phyloP scores from a whole-genome alignment of 2,113 vertebrate genomes.

The Paraplagusia blochii region DNA sequence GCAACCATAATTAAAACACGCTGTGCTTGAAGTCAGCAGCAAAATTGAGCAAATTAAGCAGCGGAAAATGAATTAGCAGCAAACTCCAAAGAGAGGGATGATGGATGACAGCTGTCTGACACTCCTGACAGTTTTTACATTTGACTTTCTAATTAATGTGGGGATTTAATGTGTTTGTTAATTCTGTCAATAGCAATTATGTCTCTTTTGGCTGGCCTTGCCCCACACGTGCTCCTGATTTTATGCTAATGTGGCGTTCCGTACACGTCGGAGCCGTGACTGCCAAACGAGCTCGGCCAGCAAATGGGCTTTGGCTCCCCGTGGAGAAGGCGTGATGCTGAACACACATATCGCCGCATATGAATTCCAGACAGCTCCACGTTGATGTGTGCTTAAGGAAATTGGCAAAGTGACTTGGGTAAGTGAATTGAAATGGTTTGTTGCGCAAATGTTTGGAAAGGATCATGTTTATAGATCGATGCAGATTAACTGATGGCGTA shows the following conservation, averaged over 20 bases:
- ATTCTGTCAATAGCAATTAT: constrained; percentile 80
- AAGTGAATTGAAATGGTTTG: constrained; percentile 58
- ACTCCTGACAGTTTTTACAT: constrained; percentile 69
- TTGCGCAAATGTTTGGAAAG: constrained; percentile 45
- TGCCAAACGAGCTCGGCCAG: constrained; percentile 61
- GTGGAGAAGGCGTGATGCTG: constrained; percentile 46
- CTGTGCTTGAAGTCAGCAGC: constrained; percentile 49
- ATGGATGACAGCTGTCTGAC: constrained; percentile 70
- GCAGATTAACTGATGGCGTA: constrained; percentile 49
- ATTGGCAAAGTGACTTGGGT: constrained; percentile 59
- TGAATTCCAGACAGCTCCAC: constrained; percentile 51
- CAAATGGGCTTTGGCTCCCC: constrained; percentile 64
- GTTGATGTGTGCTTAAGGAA: constrained; percentile 62
- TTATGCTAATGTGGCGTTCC: constrained; percentile 70
- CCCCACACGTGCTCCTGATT: constrained; percentile 44
- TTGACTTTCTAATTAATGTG: constrained; percentile 77
- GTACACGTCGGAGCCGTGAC: constrained; percentile 56
- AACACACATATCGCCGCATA: constrained; percentile 59
- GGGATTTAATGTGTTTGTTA: constrained; percentile 78
- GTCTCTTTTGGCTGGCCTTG: constrained; percentile 66
- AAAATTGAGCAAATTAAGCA: constrained; percentile 62
- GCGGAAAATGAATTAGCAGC: constrained; percentile 61
- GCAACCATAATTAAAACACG: constrained; percentile 52
- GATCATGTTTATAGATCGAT: constrained; percentile 51
- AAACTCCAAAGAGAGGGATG: constrained; percentile 70